Base-by-base conservation (phyloP, 2,113 vertebrate species). In the Elgaria multicarinata region DNA sequence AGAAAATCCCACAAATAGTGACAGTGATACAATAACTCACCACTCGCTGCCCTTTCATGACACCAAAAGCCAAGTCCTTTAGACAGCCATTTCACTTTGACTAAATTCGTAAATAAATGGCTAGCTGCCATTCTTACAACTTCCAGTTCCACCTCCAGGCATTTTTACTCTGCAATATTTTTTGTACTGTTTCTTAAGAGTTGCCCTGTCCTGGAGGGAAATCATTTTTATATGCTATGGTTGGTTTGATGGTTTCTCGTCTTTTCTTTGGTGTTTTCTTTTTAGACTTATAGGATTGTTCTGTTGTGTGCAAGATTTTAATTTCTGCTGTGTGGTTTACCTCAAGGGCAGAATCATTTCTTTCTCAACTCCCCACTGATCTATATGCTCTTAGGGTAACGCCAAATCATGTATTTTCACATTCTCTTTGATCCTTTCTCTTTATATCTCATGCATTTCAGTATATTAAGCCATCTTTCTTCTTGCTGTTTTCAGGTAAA, bases 371-470 rank as follows among this genome's bases (percentile, higher is more conserved):
- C 76, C n/a, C 36, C 85, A 22, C 24, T 87, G 2, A 71, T 18
- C 39, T 90, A 36, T 10, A 36, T 85, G 39, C 87, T 87, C 67
- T 74, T 85, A 85, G 31, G 81, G 0, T 58, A 81, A 72, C 16
- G 7, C 62, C 36, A 92, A 95, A 83, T 78, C 55, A 22, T 90
- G n/a, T 83, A 33, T 74, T 64, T 84, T 90, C 50, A 72, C 67
- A 78, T 82, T 1, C 1, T 69, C 92, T 93, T 71, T 62, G 46
- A 26, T 55, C 36, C 76, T 90, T 90, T 87, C 82, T 85, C 66
- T 64, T 78, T 79, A 46, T 86, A 80, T 74, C 3, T 36, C 0
- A 53, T 4, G 18, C 3, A 62, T 87, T 92, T 90, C 39, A 84
- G 76, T 83, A 66, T 33, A 53, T 78, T 53, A 46, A 78, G 28